These are phyloP conservation scores for Bedellia somnulentella DNA, from an alignment of 2,888 invertebrate species.

Conservation along the genomic window DNA sequence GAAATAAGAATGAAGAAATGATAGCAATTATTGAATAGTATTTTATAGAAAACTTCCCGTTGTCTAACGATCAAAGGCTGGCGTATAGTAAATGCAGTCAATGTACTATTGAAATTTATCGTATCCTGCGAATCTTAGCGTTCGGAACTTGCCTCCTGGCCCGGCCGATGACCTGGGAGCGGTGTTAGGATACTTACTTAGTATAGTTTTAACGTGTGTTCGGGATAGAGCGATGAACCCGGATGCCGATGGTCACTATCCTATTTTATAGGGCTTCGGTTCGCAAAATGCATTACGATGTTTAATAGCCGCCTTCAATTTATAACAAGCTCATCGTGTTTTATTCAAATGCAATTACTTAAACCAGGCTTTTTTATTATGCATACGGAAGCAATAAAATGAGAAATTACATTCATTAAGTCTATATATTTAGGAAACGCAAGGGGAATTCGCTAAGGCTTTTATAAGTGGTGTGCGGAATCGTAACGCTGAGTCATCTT, in stretches of 20 bases:
- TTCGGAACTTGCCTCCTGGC: slow-evolving; percentile 17
- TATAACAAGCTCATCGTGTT: too few relatives aligned
- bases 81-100: slow-evolving; percentile 33
- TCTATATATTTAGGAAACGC: slow-evolving; percentile 28
- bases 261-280: background rate
- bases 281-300: too few relatives aligned
- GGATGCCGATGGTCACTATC: background rate
- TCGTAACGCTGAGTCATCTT: slow-evolving; percentile 36
- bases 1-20: slow-evolving; percentile 7
- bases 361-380: too few relatives aligned
- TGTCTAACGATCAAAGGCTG: slow-evolving; percentile 20
- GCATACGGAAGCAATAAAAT: too few relatives aligned
- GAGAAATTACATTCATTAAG: too few relatives aligned
- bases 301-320: too few relatives aligned
- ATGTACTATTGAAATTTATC: slow-evolving; percentile 57
- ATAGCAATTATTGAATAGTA: slow-evolving; percentile 14
- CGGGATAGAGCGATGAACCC: slow-evolving; percentile 5
- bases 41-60: slow-evolving; percentile 14
- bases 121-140: slow-evolving; percentile 53
- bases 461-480: slow-evolving; percentile 23
- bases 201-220: slow-evolving; percentile 3
- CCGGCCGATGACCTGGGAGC: slow-evolving; percentile 39
- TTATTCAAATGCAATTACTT: too few relatives aligned
- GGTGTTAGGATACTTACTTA: slow-evolving; percentile 35
- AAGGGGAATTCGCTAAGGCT: slow-evolving; percentile 25